Percentiles rank a stretch among this genome's conserved stretches.
These are phyloP conservation scores for Hirtodrosophila cameraria DNA, from an alignment of 2,888 invertebrate species.

Conservation along the genomic window DNA sequence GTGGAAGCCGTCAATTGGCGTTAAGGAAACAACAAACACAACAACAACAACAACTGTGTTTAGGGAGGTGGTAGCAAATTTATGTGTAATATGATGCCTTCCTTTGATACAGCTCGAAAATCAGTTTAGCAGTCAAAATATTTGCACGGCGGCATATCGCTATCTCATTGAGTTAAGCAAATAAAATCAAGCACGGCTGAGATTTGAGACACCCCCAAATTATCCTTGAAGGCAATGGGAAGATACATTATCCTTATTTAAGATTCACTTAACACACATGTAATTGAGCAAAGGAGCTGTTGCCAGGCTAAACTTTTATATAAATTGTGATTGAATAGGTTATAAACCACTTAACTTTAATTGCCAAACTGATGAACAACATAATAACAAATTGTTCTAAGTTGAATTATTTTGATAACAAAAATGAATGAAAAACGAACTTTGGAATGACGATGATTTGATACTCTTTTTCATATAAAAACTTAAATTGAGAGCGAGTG, in stretches of 20 bases:
- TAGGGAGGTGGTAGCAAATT: slow-evolving; percentile 25
- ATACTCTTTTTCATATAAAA: no score
- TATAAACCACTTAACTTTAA: no score
- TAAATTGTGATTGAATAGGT: no score
- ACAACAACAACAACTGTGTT: background rate
- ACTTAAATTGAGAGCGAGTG: no score
- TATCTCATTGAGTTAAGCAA: slow-evolving; percentile 63
- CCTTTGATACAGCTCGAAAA: slow-evolving; percentile 22
- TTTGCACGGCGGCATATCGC: slow-evolving; percentile 49
- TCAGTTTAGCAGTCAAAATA: slow-evolving; percentile 57
- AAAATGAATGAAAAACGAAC: no score
- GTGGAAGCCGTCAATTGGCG: slow-evolving; percentile 31
- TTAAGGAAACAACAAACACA: slow-evolving; percentile 21
- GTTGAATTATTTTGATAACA: no score
- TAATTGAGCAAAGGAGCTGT: slow-evolving; percentile 22
- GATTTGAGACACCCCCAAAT: slow-evolving; percentile 35
- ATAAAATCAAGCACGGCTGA: slow-evolving; percentile 57
- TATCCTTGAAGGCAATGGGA: slow-evolving; percentile 17
- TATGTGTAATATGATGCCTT: slow-evolving; percentile 50
- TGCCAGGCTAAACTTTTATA: no score
- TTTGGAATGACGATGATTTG: no score
- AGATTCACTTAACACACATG: slow-evolving; percentile 39
- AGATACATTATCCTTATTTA: slow-evolving; percentile 38
- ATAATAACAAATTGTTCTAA: no score
- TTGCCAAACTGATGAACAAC: no score